A percentile compares a stretch with the other conserved stretches of the same genome.
These are phyloP conservation scores for Cynaeus angustus DNA, from an alignment of 2,888 invertebrate genomes.

Conservation along the genomic window DNA sequence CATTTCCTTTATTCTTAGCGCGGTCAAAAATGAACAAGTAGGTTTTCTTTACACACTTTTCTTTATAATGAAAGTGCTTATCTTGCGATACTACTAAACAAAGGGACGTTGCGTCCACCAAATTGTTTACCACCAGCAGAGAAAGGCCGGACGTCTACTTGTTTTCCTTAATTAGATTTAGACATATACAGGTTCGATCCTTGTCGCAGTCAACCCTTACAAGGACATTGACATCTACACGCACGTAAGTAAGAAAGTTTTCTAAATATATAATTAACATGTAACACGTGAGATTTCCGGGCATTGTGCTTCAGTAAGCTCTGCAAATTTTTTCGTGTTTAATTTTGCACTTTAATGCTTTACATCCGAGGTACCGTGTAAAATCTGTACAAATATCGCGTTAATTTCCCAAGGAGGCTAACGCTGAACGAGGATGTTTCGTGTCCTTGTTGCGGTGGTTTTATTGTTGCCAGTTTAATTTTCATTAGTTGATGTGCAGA, in stretches of 20 bases:
- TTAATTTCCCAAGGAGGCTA: too few species aligned
- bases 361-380: constrained; percentile 2
- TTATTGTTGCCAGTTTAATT: too few species aligned
- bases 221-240: constrained; percentile 92
- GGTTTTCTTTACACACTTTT: too few species aligned
- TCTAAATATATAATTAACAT: constrained; percentile 40
- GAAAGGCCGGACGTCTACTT: constrained; percentile 29
- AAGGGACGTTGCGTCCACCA: background rate
- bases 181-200: constrained; percentile 95
- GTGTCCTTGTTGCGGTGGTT: too few species aligned
- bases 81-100: too few species aligned
- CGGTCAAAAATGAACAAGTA: too few species aligned
- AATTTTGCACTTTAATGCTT: constrained; percentile 32
- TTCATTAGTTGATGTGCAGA: too few species aligned
- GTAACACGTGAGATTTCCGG: constrained; percentile 46
- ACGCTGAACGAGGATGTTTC: too few species aligned
- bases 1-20: too few species aligned
- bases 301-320: constrained; percentile 19
- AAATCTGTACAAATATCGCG: too few species aligned
- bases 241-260: constrained; percentile 77
- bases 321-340: constrained; percentile 12
- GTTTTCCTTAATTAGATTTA: constrained; percentile 77
- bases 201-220: constrained; percentile 95
- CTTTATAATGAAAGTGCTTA: too few species aligned
- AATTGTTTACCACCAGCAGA: constrained; percentile 12